Conservation (phyloP, 2,797 vertebrate species). For the Gymnodraco acuticeps region DNA sequence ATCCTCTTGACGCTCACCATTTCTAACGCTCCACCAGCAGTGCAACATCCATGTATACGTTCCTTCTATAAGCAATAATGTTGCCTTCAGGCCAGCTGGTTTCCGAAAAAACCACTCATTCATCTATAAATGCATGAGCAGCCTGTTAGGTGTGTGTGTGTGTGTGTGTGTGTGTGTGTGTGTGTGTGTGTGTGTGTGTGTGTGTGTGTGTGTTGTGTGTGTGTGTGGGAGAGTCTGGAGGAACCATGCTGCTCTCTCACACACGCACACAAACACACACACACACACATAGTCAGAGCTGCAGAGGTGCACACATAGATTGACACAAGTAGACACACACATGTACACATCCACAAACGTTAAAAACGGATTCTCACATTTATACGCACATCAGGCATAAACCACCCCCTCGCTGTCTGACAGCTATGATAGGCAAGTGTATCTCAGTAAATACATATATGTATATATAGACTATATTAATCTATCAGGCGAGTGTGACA, state of each 20-base stretch:
- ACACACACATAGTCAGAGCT: conserved; percentile 2
- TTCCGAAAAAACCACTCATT: conserved; percentile 13
- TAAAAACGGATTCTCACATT: not conserved
- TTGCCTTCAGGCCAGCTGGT: conserved; percentile 25
- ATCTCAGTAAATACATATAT: conserved; percentile 70
- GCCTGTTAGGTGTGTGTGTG: conserved; percentile 23
- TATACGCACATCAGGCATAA: not conserved
- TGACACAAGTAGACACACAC: not conserved
- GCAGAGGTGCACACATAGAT: conserved; percentile 15
- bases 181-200: not conserved
- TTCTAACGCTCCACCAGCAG: not conserved
- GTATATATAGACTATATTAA: conserved; percentile 69
- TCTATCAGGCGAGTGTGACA: conserved; percentile 75
- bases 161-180: conserved; percentile 19
- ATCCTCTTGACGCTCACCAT: too few relatives aligned
- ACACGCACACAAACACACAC: not conserved
- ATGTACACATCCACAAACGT: not conserved
- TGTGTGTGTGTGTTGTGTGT: too few relatives aligned
- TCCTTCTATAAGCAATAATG: conserved; percentile 10
- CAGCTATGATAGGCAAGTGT: conserved; percentile 45
- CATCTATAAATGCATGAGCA: conserved; percentile 57
- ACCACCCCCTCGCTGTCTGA: conserved; percentile 13
- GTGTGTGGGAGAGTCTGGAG: too few relatives aligned
- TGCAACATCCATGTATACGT: not conserved
- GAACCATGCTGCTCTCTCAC: not conserved